Evolutionary conservation across 1,140 invertebrate species (phyloP).

Genomic region (Drosophila equinoxialis): DNA sequence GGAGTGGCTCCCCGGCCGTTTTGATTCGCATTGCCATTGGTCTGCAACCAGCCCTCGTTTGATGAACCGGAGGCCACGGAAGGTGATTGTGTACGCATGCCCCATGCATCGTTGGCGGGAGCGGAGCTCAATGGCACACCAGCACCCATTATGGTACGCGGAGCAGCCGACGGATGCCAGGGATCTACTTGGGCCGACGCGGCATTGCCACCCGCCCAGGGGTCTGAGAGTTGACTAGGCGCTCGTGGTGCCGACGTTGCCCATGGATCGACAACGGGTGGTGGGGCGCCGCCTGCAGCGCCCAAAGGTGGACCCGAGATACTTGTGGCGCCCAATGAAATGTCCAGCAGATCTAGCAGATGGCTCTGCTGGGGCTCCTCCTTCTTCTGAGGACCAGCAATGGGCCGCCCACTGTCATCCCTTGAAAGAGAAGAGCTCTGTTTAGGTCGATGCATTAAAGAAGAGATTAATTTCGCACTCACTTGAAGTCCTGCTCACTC

Average conservation of each 20-base stretch:
- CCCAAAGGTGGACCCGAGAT: constrained; percentile 79
- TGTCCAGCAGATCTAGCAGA: constrained; percentile 92
- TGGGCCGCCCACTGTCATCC: constrained; percentile 57
- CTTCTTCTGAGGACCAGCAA: constrained; percentile 57
- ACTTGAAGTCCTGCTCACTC: constrained; percentile 95
- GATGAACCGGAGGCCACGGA: constrained; percentile 79
- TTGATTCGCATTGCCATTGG: constrained; percentile 70
- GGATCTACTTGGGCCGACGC: constrained; percentile 84
- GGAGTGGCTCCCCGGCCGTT: constrained; percentile 59
- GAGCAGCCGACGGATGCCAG: constrained; percentile 84
- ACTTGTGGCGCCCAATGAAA: constrained; percentile 87
- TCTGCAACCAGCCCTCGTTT: constrained; percentile 80
- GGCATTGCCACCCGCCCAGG: constrained; percentile 84
- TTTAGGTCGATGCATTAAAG: too few relatives aligned
- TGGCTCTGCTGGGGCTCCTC: constrained; percentile 86
- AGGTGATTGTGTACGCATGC: constrained; percentile 75
- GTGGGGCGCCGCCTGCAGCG: constrained; percentile 72
- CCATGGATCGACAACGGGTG: constrained; percentile 88
- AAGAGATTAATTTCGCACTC: constrained; percentile 57
- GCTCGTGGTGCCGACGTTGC: constrained; percentile 86
- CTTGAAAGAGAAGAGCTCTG: not conserved
- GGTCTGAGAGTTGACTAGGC: constrained; percentile 84
- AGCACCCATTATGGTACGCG: constrained; percentile 66
- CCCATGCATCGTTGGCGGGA: constrained; percentile 65
- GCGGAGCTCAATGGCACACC: constrained; percentile 58